Percentiles rank a stretch among this genome's conserved stretches.
Conservation (phyloP, 2,888 invertebrate genomes). For the Drosophila buzzatii region DNA sequence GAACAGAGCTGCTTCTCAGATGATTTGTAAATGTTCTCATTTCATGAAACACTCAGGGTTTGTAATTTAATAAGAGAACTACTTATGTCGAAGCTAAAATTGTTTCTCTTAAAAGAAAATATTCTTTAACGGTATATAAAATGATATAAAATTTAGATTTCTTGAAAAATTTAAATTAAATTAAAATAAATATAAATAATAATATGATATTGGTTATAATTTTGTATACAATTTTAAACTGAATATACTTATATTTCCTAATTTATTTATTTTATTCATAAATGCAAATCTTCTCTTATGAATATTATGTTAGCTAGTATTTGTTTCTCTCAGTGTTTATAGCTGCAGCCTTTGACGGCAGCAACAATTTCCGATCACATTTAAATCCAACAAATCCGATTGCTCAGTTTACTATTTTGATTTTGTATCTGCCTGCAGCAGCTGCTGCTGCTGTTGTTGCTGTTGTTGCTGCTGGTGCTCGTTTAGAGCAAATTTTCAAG, state of each 20-base stretch:
- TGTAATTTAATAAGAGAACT: not conserved
- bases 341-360: constrained; percentile 23
- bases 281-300: not conserved
- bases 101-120: not conserved
- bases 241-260: too few relatives aligned
- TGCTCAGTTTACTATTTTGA: constrained; percentile 61
- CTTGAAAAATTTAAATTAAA: too few relatives aligned
- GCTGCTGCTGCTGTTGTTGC: constrained; percentile 14
- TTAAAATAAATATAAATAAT: too few relatives aligned
- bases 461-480: constrained; percentile 28
- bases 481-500: constrained; percentile 71
- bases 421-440: constrained; percentile 44
- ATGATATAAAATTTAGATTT: too few relatives aligned
- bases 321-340: constrained; percentile 44
- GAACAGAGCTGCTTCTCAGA: not conserved
- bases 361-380: constrained; percentile 57
- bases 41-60: not conserved
- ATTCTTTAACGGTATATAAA: too few relatives aligned
- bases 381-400: constrained; percentile 48
- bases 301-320: too few relatives aligned
- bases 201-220: too few relatives aligned
- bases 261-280: not conserved
- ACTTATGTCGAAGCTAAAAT: not conserved
- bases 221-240: too few relatives aligned
- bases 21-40: not conserved